Base-by-base conservation (phyloP, 2,888 invertebrate species). In the Phorcus lineatus region DNA sequence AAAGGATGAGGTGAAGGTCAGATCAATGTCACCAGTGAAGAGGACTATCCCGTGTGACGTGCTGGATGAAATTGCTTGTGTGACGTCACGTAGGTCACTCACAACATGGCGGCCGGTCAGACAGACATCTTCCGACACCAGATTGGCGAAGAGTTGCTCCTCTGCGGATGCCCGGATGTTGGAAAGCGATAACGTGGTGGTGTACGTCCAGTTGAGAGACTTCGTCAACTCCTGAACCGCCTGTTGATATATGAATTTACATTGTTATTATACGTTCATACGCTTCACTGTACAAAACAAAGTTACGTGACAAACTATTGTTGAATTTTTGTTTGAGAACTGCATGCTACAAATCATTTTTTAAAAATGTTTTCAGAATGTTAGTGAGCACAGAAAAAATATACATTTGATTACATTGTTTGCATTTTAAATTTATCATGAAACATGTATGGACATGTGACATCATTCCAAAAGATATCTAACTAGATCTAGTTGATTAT, bases 171-270 rank as follows among this genome's bases (percentile, higher is more conserved):
- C 84, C n/a, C 74, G 62, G 17, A 80, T 75, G 52, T 80, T 54
- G 17, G 52, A 55, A 67, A 84, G 83, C 0, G 80, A 74, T 1
- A 84, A n/a, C 2, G 81, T 82, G 11, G 83, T 81, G 0, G 86
- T 77, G 70, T 87, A 87, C 0, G 79, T 82, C 87, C 87, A 87
- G 54, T 83, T 77, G 16, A 85, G 74, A 22, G 62, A 19, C 2
- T 75, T 52, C 2, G 83, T 70, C 22, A 85, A 11, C n/a, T 81
- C 57, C 7, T 80, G n/a, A 53, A 85, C 17, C 7, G 84, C 82
- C 84, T 86, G 84, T 6, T 85, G 81, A 31, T 1, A 70, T 0
- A 52, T 17, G n/a, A 16, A 22, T 40, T 19, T 22, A 11, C 13
- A 74, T 6, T 19, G 4, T 19, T 19, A 40, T 22, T 36, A 17